These are phyloP conservation scores for Kuschelorhynchus macadamiae DNA, from an alignment of 2,888 invertebrate genomes.

Conservation along the genomic window DNA sequence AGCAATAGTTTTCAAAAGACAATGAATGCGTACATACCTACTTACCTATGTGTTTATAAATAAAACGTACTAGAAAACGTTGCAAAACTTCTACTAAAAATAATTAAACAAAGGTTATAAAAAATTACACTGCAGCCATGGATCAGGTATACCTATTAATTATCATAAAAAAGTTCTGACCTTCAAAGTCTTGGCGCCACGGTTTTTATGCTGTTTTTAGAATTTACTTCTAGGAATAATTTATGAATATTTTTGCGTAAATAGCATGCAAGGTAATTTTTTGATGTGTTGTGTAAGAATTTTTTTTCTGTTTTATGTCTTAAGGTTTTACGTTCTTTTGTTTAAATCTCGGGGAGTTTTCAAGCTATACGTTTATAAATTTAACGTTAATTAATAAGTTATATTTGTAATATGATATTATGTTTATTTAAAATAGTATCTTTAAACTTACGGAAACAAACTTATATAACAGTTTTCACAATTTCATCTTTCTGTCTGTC, in stretches of 20 bases:
- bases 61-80: background rate
- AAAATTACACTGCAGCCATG: slow-evolving; percentile 18
- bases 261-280: slow-evolving; percentile 22
- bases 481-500: no score
- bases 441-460: no score
- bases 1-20: no score
- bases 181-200: slow-evolving; percentile 27
- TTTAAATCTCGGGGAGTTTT: background rate
- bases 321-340: no score
- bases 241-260: slow-evolving; percentile 24
- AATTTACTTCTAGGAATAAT: slow-evolving; percentile 16
- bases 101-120: slow-evolving; percentile 19
- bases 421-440: no score
- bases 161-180: slow-evolving; percentile 19
- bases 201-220: slow-evolving; percentile 17
- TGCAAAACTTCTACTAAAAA: background rate
- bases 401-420: background rate
- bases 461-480: no score
- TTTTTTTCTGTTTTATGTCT: background rate
- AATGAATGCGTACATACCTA: no score
- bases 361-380: slow-evolving; percentile 56
- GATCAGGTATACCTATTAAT: slow-evolving; percentile 14
- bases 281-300: slow-evolving; percentile 17
- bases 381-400: slow-evolving; percentile 54
- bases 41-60: no score